A percentile compares a stretch with the other conserved stretches of the same genome.
These are phyloP conservation scores for Vultur gryphus DNA, from an alignment of 2,797 vertebrate genomes.

Conservation along the genomic window DNA sequence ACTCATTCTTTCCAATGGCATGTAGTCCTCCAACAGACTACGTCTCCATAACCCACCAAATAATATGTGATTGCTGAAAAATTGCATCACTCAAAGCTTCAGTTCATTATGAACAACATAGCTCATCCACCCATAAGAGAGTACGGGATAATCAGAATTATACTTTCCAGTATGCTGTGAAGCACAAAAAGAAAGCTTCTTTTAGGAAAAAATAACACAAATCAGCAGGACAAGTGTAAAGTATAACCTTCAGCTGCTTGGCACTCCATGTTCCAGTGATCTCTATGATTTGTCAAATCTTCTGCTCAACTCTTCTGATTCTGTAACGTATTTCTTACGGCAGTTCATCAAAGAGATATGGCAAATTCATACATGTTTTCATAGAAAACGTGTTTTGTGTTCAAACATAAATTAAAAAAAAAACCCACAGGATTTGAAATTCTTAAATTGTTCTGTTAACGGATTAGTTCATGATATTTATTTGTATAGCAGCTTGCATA, in stretches of 20 bases:
- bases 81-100: background rate
- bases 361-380: background rate
- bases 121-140: background rate
- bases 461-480: background rate
- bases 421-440: background rate
- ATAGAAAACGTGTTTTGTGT: rapidly evolving
- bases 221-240: background rate
- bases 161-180: background rate
- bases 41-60: background rate
- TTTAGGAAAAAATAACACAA: background rate
- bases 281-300: background rate
- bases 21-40: background rate
- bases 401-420: background rate
- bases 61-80: background rate
- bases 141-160: background rate
- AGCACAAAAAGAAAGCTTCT: background rate
- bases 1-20: background rate
- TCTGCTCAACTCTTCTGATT: background rate
- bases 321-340: background rate
- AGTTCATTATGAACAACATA: background rate
- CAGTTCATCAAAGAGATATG: background rate
- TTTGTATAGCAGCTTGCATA: background rate
- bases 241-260: background rate
- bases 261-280: background rate
- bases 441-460: background rate